Evolutionary conservation across 2,888 invertebrate genomes (phyloP), one percentile per base, ranked within the genome.

Genomic region (Ochlodes sylvanus): DNA sequence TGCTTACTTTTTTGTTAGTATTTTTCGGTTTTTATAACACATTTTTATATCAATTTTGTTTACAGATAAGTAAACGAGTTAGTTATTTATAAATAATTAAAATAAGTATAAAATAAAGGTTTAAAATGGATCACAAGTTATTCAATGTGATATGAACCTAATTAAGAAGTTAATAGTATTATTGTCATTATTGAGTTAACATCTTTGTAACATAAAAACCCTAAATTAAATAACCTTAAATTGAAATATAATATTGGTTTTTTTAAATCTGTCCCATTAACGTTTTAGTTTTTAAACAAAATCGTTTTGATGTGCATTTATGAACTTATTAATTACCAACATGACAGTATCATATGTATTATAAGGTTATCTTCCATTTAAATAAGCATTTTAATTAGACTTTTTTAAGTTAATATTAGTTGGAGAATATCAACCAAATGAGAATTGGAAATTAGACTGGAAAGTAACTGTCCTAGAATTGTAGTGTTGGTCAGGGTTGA

Each of bases 281-380:
- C 1, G 1, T 5, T 17, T 47, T 47, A 17, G 44, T 47, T 17
- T 10, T 38, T 10, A 47, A 15, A 15, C 10, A 32, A 32, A n/a
- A 12, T 10, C 2, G 2, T 32, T 32, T 54, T n/a, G 27, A 54
- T 32, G 21, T 54, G 54, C 54, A 54, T 54, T 54, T 54, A 54
- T 32, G n/a, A 15, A 32, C 21, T 54, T 32, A 54, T 27, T 63
- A 66, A 71, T 64, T 74, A 71, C 72, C 72, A 57, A 69, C 75
- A 77, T 76, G 76, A 77, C 76, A 77, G 73, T 75, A 73, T 76
- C 64, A 57, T n/a, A n/a, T 64, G 54, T 68, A 47, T 72, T 65
- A 32, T 68, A 62, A 17, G 27, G 27, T 17, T 47, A 50, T 50
- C 10, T 50, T 50, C 50, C 19, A 50, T 17, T 50, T 1, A 12